Percentiles rank a stretch among this genome's conserved stretches.
phyloP scores from a whole-genome alignment of 2,888 invertebrate genomes.

The Tetrapedia diversipes region DNA sequence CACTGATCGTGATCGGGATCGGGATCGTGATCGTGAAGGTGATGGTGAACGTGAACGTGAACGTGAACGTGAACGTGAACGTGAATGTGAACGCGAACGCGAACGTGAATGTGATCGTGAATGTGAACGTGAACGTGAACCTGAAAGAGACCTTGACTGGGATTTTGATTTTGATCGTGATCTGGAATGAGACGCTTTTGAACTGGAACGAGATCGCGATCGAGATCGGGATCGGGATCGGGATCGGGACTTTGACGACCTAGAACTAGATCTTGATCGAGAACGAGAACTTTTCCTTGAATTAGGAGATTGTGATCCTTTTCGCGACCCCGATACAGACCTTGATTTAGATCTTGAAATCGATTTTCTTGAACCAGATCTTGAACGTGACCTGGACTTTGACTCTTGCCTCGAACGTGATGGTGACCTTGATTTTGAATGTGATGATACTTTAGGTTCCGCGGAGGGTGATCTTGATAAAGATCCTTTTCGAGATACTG shows the following conservation, averaged over 20 bases:
- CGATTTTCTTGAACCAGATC: slow-evolving; percentile 55
- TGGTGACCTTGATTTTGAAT: slow-evolving; percentile 42
- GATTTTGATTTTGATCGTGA: slow-evolving; percentile 48
- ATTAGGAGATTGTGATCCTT: slow-evolving; percentile 70
- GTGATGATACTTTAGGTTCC: slow-evolving; percentile 33
- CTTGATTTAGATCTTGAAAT: slow-evolving; percentile 54
- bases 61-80: slow-evolving; percentile 51
- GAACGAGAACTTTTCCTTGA: slow-evolving; percentile 69
- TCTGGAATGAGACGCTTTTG: slow-evolving; percentile 68
- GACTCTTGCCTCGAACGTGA: slow-evolving; percentile 44
- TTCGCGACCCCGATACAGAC: slow-evolving; percentile 69
- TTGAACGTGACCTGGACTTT: slow-evolving; percentile 72
- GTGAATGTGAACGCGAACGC: slow-evolving; percentile 67
- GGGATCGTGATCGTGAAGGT: slow-evolving; percentile 64
- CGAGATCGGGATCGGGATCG: slow-evolving; percentile 70
- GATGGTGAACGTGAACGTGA: slow-evolving; percentile 65
- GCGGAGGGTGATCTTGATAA: slow-evolving; percentile 70
- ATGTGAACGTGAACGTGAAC: slow-evolving; percentile 53
- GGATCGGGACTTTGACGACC: slow-evolving; percentile 73
- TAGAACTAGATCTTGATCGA: slow-evolving; percentile 65
- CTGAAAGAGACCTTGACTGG: slow-evolving; percentile 63
- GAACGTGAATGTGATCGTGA: slow-evolving; percentile 68
- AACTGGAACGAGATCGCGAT: slow-evolving; percentile 69
- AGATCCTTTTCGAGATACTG: slow-evolving; percentile 63
- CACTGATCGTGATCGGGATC: slow-evolving; percentile 66